Conservation (phyloP, 2,888 invertebrate species). For the Cerastoderma edule region DNA sequence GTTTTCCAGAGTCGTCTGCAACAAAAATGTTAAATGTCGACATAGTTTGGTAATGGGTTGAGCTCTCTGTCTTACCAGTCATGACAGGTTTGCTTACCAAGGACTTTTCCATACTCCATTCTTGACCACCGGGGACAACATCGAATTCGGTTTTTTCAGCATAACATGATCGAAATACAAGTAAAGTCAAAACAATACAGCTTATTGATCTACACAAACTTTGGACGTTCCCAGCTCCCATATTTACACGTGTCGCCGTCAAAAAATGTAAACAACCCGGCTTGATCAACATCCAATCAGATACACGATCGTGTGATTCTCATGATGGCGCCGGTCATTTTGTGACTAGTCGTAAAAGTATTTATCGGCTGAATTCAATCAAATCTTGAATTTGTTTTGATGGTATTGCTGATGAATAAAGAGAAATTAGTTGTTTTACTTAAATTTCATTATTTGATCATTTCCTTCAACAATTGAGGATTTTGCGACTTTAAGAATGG, state of each 20-base stretch:
- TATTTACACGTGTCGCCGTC: conserved; percentile 12
- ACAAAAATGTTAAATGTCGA: background rate
- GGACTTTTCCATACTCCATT: background rate
- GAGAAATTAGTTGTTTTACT: too few relatives aligned
- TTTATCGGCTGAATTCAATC: background rate
- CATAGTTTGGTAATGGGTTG: background rate
- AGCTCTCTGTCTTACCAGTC: background rate
- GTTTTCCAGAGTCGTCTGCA: background rate
- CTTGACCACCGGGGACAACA: conserved; percentile 12
- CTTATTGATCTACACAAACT: background rate
- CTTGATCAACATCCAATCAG: conserved; percentile 25
- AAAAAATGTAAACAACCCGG: conserved; percentile 8
- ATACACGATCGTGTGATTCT: background rate
- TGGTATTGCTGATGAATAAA: background rate
- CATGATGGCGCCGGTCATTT: background rate
- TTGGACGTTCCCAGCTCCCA: background rate
- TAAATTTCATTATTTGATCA: too few relatives aligned
- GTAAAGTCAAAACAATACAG: background rate
- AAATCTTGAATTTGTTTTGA: background rate
- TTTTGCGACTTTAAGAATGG: too few relatives aligned
- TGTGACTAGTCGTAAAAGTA: background rate
- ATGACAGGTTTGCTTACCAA: background rate
- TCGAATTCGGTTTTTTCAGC: background rate
- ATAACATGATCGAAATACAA: background rate
- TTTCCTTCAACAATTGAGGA: too few relatives aligned